Conservation (phyloP, 2,888 invertebrate species). For the Noctuana brunneofusca region DNA sequence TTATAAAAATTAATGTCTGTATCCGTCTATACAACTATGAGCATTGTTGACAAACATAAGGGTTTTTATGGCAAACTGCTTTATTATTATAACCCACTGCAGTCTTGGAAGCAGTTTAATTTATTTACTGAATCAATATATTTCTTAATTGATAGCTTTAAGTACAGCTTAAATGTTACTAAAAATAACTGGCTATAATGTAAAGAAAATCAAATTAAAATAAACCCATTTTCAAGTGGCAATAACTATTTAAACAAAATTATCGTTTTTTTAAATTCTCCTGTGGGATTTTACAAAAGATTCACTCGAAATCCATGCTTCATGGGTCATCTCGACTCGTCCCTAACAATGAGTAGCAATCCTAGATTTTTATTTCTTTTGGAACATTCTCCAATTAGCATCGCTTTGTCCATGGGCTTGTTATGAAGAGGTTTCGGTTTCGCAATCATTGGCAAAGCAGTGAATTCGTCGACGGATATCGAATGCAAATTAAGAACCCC, state of each 20-base stretch:
- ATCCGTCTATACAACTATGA: no score
- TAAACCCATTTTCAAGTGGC: neutral
- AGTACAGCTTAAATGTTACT: no score
- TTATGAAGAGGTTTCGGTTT: conserved; percentile 26
- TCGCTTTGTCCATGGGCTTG: conserved; percentile 20
- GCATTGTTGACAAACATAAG: no score
- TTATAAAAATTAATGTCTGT: no score
- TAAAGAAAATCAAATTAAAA: no score
- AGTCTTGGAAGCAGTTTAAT: no score
- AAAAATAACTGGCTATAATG: no score
- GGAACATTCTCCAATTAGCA: conserved; percentile 18
- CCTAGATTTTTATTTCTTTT: conserved; percentile 24
- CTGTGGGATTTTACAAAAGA: neutral
- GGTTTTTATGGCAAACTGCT: no score
- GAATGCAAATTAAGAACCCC: conserved; percentile 26
- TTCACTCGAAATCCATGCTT: neutral
- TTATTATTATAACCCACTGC: no score
- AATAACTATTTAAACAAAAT: neutral
- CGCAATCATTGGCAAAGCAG: conserved; percentile 17
- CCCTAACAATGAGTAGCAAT: conserved; percentile 11
- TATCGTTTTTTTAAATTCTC: neutral
- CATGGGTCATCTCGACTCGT: neutral
- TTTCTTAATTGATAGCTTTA: no score
- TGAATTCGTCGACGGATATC: conserved; percentile 20
- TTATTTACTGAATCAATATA: no score